Conservation (phyloP, 2,113 vertebrate species). For the Hystrix cristata region DNA sequence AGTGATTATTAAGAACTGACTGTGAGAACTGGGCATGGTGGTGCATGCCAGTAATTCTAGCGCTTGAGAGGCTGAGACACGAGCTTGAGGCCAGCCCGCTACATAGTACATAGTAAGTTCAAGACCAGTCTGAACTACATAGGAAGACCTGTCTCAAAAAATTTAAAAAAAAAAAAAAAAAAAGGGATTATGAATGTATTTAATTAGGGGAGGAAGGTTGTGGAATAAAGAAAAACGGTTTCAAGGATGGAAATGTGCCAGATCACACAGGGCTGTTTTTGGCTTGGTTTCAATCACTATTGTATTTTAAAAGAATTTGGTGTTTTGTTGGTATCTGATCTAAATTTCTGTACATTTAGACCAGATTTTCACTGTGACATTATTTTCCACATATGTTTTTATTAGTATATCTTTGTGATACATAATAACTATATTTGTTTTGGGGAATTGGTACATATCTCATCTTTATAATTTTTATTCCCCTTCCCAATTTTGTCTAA, state of each 20-base stretch:
- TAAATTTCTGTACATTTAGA: slow-evolving; percentile 13
- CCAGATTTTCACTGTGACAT: background rate
- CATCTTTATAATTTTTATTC: background rate
- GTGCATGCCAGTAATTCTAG: background rate
- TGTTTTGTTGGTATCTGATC: background rate
- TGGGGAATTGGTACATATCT: background rate
- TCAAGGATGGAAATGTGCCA: background rate
- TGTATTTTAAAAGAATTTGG: slow-evolving; percentile 16
- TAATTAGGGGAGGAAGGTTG: background rate
- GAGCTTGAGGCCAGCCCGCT: background rate
- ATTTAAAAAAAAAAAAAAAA: background rate
- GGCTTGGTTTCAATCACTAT: background rate
- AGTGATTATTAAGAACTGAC: background rate
- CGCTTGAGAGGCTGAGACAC: background rate
- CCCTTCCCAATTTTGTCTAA: background rate
- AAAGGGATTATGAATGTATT: background rate
- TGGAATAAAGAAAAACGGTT: slow-evolving; percentile 5
- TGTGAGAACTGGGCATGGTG: background rate
- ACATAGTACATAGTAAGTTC: background rate
- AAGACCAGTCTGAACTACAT: background rate
- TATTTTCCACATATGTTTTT: background rate
- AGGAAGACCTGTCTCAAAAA: background rate
- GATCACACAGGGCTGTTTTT: background rate
- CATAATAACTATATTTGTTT: background rate
- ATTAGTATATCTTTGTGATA: background rate